Percentiles rank a stretch among this genome's conserved stretches.
These are phyloP conservation scores for Trilocha varians DNA, from an alignment of 2,888 invertebrate species.

Conservation along the genomic window DNA sequence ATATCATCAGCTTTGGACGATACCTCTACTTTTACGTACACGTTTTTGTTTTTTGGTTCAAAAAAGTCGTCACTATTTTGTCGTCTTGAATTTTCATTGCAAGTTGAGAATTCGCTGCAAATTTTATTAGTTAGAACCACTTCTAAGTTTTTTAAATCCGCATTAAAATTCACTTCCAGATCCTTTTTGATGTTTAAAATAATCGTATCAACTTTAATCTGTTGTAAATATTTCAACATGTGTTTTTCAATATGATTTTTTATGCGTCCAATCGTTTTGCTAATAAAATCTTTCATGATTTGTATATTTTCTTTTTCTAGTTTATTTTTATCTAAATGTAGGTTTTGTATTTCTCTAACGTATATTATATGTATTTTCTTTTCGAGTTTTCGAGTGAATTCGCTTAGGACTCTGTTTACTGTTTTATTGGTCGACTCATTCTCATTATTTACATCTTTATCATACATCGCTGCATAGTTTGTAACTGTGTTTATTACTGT, in stretches of 20 bases:
- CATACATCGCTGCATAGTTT: slow-evolving; percentile 48
- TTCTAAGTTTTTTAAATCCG: slow-evolving; percentile 36
- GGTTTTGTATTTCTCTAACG: slow-evolving; percentile 18
- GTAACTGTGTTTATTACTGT: slow-evolving; percentile 31
- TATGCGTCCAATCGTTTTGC: slow-evolving; percentile 15
- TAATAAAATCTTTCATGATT: slow-evolving; percentile 25
- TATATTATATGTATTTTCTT: slow-evolving; percentile 23
- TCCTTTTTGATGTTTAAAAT: slow-evolving; percentile 27
- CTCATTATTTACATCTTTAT: slow-evolving; percentile 30
- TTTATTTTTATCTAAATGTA: slow-evolving; percentile 29
- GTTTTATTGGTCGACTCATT: slow-evolving; percentile 20
- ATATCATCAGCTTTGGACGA: slow-evolving; percentile 26
- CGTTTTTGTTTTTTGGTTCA: slow-evolving; percentile 13
- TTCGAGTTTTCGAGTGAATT: slow-evolving; percentile 18
- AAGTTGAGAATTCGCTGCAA: slow-evolving; percentile 35
- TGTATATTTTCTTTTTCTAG: slow-evolving; percentile 24
- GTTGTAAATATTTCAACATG: slow-evolving; percentile 17
- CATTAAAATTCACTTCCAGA: slow-evolving; percentile 29
- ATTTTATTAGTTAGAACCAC: slow-evolving; percentile 20
- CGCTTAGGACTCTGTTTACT: slow-evolving; percentile 22
- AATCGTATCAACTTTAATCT: slow-evolving; percentile 16
- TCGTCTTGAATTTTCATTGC: slow-evolving; percentile 28
- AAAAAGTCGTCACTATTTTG: background rate
- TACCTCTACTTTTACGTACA: slow-evolving; percentile 33
- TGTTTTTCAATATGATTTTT: slow-evolving; percentile 17